phyloP scores from a whole-genome alignment of 2,888 invertebrate genomes.

The Rosalia funebris region DNA sequence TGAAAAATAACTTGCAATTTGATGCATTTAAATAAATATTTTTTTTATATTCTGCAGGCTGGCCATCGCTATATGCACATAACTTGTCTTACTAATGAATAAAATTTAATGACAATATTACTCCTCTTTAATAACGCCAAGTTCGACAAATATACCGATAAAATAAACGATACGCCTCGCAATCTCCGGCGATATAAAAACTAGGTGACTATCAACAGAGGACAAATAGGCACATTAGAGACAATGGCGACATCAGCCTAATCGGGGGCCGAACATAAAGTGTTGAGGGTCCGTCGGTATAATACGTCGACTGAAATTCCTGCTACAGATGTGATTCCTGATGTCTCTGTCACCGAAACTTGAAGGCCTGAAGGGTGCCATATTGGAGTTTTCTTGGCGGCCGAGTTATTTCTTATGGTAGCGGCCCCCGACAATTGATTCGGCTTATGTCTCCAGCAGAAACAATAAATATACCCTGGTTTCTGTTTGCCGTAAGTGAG shows the following conservation, averaged over 20 bases:
- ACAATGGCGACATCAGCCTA: conserved; percentile 43
- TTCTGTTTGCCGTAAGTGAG: too few relatives aligned
- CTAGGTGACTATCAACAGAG: conserved; percentile 38
- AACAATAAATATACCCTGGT: conserved; percentile 44
- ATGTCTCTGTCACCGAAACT: conserved; percentile 62
- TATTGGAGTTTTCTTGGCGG: conserved; percentile 61
- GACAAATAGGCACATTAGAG: conserved; percentile 48
- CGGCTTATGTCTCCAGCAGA: conserved; percentile 35
- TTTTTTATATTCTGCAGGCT: too few relatives aligned
- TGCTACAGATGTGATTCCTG: conserved; percentile 56
- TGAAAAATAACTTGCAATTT: too few relatives aligned
- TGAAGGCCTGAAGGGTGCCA: conserved; percentile 60
- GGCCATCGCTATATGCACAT: too few relatives aligned
- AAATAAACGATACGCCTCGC: background rate
- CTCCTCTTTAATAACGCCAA: too few relatives aligned
- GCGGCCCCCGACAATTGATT: conserved; percentile 46
- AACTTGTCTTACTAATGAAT: too few relatives aligned
- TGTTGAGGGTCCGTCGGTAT: conserved; percentile 35
- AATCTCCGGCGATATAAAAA: conserved; percentile 23
- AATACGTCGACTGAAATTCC: conserved; percentile 34
- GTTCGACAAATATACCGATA: too few relatives aligned
- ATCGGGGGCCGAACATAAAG: conserved; percentile 28
- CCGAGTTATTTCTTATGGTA: conserved; percentile 57
- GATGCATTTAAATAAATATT: too few relatives aligned
- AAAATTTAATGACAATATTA: too few relatives aligned